These are phyloP conservation scores for Crepidodera aurea DNA, from an alignment of 2,888 invertebrate genomes.

Conservation along the genomic window DNA sequence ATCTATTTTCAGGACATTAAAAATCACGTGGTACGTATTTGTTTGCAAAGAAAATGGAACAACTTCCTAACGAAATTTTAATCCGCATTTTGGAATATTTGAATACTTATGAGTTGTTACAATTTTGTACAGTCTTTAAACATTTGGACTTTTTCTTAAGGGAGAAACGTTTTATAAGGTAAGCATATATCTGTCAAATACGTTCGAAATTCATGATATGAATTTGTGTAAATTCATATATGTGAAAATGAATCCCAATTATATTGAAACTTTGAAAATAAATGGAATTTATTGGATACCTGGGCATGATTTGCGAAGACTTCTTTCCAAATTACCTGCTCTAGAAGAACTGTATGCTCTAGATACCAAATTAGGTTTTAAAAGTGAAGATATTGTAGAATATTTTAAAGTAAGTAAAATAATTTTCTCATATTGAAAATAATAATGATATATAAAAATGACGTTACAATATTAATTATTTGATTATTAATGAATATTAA, in stretches of 20 bases:
- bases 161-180: conserved; percentile 26
- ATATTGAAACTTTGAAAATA: conserved; percentile 35
- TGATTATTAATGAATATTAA: too few relatives aligned
- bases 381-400: too few relatives aligned
- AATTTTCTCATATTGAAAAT: too few relatives aligned
- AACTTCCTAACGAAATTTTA: conserved; percentile 28
- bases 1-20: background rate
- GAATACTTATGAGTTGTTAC: conserved; percentile 24
- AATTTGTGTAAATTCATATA: conserved; percentile 32
- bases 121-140: conserved; percentile 25
- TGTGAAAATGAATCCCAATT: conserved; percentile 27
- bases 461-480: too few relatives aligned
- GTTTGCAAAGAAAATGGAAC: conserved; percentile 31
- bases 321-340: conserved; percentile 31
- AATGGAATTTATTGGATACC: conserved; percentile 38
- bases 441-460: too few relatives aligned
- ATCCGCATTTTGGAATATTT: conserved; percentile 22
- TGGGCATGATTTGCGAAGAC: conserved; percentile 28
- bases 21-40: too few relatives aligned
- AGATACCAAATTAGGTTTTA: conserved; percentile 36
- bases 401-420: conserved; percentile 31
- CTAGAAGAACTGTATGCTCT: conserved; percentile 35
- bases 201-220: conserved; percentile 28
- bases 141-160: conserved; percentile 23
- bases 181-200: conserved; percentile 26